Percentiles rank a stretch among this genome's conserved stretches.
These are phyloP conservation scores for Nasonia vitripennis DNA, from an alignment of 1,140 invertebrate genomes.

Conservation along the genomic window DNA sequence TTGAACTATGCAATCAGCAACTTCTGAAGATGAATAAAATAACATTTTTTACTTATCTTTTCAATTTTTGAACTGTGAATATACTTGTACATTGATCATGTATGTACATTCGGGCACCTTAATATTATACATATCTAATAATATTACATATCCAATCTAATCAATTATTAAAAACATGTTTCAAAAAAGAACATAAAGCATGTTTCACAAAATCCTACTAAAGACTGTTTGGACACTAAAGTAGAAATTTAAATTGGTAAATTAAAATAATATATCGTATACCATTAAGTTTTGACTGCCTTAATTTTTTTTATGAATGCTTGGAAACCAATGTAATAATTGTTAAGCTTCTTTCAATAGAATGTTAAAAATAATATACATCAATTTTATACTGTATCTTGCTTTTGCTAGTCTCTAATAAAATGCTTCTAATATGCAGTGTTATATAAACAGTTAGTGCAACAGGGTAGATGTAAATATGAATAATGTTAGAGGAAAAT, in stretches of 20 bases:
- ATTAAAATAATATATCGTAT: constrained; percentile 18
- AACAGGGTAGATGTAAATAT: constrained; percentile 59
- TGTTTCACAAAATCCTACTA: constrained; percentile 3
- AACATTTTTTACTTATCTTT: not conserved
- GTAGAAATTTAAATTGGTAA: not conserved
- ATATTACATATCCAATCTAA: not conserved
- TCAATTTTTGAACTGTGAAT: not conserved
- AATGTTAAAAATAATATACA: constrained; percentile 8
- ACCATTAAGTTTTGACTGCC: not conserved
- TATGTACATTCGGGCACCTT: not conserved
- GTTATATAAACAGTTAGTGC: constrained; percentile 56
- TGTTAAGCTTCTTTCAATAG: not conserved
- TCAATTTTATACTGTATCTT: constrained; percentile 18
- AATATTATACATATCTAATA: not conserved
- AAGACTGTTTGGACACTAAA: constrained; percentile 32
- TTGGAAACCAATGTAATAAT: constrained; percentile 5
- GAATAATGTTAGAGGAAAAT: not conserved
- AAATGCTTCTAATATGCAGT: constrained; percentile 28
- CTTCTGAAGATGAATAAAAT: not conserved
- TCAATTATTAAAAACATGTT: constrained; percentile 1
- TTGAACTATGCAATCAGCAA: not conserved
- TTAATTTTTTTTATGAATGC: not conserved
- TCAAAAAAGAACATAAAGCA: not conserved
- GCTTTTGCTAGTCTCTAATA: constrained; percentile 23
- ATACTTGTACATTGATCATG: constrained; percentile 13